Evolutionary conservation across 2,888 invertebrate genomes (phyloP), one percentile per base, ranked within the genome.

Genomic region (Drosophila paracracens): DNA sequence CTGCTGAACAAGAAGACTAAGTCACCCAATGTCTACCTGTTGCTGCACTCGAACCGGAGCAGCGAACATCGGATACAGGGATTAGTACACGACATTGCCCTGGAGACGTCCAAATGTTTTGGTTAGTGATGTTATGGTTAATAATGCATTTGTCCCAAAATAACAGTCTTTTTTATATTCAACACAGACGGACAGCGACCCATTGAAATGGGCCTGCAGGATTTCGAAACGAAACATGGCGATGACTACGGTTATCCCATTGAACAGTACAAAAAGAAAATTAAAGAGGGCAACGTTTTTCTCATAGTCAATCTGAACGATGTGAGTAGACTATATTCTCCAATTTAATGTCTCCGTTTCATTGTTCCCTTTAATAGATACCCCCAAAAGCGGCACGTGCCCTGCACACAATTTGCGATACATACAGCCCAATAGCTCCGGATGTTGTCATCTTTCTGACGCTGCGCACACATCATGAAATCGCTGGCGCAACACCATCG

Each of bases 351-450:
- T 27, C 36, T 38, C 6, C 25, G n/a, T 56, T 38, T 25, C n/a
- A 4, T 16, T 33, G 18, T 3, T 21, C 5, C n/a, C 31, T 25
- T 53, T 29, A 59, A 16, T 40, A 93, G 93, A 90, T 93, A 57
- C 89, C 93, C 2, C 76, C 89, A 0, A 70, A 79, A 57, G 81
- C 90, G 4, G 93, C 92, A 2, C 93, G 92, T 81, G 94, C 94
- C 4, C 94, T 95, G 76, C 95, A 95, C 80, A 91, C 93, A 65
- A 93, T 95, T 76, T 95, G 95, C 78, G 95, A 95, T 81, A 94
- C 94, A 35, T 74, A 93, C 52, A 93, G 91, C 64, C 95, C 95
- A 13, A 83, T 94, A 27, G 91, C 93, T 0, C 71, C 85, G 27
- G 91, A 92, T 66, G 93, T 92, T 8, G 88, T 94, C 27, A 94